Base-by-base conservation (phyloP, 92 coral and sea anemone species). In the Epizoanthus illoricatus region DNA sequence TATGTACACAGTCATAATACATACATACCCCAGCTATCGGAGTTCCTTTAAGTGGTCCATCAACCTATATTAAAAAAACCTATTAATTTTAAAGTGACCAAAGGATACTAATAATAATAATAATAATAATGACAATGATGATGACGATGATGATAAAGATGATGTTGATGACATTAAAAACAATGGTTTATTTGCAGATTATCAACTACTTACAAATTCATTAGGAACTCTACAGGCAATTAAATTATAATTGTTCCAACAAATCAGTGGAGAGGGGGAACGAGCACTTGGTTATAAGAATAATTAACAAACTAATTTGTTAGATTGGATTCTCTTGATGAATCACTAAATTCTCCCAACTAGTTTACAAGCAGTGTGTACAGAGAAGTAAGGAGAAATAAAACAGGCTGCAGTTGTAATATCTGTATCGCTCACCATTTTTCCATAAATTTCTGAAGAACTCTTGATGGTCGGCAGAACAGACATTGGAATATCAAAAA, bases 371-470 rank as follows among this genome's bases (percentile, higher is more conserved):
- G 13, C 68, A 63, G 13, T 13, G 12, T 20, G 2, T 4, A 10
- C 65, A 49, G 16, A 8, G 16, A 13, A 76, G 19, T 15, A 45
- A 80, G 45, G 61, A 62, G 6, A 9, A 61, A 36, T 5, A 19
- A 69, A 41, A 11, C 61, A 5, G 21, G 18, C 36, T 28, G 33
- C 33, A 28, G 33, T 28, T 28, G 33, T 28, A 28, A 28, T 28
- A 28, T 28, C 18, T 15, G 63, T 47, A 60, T 24, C 28, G 61
- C 93, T 68, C 67, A 96, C 99, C 93, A 96, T 76, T 75, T 90
- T 90, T 8, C 98, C 99, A 84, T 96, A 96, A 28, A 96, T 87
- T 85, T 96, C 99, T 75, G 99, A 93, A 18, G 99, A 96, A 85
- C 98, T 96, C 79, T 84, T 94, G 75, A 96, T 94, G 24, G 91